Evolutionary conservation across 2,797 vertebrate genomes (phyloP).

Genomic region (Urophycis tenuis): DNA sequence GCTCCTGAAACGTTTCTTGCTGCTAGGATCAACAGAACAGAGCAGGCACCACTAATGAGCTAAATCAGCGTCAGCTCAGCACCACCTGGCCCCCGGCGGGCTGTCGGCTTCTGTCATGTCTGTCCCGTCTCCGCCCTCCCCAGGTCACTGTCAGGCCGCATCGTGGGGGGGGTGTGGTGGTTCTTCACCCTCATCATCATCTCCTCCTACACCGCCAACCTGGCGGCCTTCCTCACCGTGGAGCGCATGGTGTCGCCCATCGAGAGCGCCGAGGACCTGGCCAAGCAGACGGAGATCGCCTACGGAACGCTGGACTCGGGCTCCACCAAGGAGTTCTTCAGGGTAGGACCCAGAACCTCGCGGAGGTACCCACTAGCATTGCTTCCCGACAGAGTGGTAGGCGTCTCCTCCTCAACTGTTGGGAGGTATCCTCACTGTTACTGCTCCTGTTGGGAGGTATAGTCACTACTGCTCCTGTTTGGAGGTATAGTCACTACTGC

Average conservation of each 20-base stretch:
- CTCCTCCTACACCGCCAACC: constrained; percentile 98
- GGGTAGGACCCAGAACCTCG: constrained; percentile 78
- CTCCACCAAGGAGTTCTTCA: constrained; percentile 99
- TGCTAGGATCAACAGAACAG: too few species aligned
- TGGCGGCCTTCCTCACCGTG: constrained; percentile 97
- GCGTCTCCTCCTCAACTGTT: too few species aligned
- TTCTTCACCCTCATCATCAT: constrained; percentile 99
- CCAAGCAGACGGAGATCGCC: constrained; percentile 98
- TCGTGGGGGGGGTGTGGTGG: constrained; percentile 99
- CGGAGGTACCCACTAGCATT: background rate
- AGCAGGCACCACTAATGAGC: background rate
- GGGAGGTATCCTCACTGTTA: too few species aligned
- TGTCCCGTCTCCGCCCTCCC: constrained; percentile 5
- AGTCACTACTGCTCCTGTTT: too few species aligned
- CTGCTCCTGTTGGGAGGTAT: background rate
- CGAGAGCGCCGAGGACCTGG: constrained; percentile 94
- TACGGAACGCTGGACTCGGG: constrained; percentile 99
- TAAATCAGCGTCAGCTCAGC: background rate
- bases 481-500: too few species aligned
- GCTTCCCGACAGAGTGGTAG: background rate
- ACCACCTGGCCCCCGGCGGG: background rate
- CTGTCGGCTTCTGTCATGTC: constrained; percentile 5
- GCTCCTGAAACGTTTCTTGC: background rate
- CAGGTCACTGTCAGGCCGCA: constrained; percentile 95
- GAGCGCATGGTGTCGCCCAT: constrained; percentile 99